These are phyloP conservation scores for Creontiades dilutus DNA, from an alignment of 2,888 invertebrate genomes.

Conservation along the genomic window DNA sequence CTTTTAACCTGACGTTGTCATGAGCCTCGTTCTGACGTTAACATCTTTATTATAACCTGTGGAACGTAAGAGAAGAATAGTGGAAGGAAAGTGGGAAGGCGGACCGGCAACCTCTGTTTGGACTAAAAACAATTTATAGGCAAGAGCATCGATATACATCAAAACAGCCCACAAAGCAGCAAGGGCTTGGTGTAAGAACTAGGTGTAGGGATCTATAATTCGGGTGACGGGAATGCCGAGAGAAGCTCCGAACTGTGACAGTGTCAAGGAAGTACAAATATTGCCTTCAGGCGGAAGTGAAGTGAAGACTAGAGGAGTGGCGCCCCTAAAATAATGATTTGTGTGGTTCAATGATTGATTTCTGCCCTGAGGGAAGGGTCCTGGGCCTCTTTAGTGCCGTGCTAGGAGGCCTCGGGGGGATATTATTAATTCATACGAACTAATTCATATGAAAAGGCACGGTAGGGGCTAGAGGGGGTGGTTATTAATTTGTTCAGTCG, in stretches of 20 bases:
- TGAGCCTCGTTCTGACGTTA: background rate
- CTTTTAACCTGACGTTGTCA: background rate
- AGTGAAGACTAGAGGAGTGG: slow-evolving; percentile 25
- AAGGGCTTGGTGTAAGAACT: background rate
- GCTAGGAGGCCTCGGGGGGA: slow-evolving; percentile 38
- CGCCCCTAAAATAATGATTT: slow-evolving; percentile 66
- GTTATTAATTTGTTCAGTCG: slow-evolving; percentile 63
- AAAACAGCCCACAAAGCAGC: background rate
- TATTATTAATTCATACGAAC: slow-evolving; percentile 65
- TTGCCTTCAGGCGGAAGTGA: slow-evolving; percentile 36
- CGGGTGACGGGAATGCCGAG: background rate
- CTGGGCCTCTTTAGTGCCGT: slow-evolving; percentile 45
- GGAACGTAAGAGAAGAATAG: background rate
- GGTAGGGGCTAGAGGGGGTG: slow-evolving; percentile 15
- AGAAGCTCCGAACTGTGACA: slow-evolving; percentile 38
- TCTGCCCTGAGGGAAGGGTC: slow-evolving; percentile 54
- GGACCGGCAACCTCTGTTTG: background rate
- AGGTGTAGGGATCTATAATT: background rate
- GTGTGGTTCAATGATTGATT: slow-evolving; percentile 62
- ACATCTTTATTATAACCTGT: slow-evolving; percentile 27
- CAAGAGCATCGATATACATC: slow-evolving; percentile 8
- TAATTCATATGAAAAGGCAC: slow-evolving; percentile 56
- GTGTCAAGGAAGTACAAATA: slow-evolving; percentile 55
- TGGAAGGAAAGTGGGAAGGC: slow-evolving; percentile 26
- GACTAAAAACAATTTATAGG: slow-evolving; percentile 7